phyloP scores from a whole-genome alignment of 1,140 invertebrate species.

The Papilio machaon region DNA sequence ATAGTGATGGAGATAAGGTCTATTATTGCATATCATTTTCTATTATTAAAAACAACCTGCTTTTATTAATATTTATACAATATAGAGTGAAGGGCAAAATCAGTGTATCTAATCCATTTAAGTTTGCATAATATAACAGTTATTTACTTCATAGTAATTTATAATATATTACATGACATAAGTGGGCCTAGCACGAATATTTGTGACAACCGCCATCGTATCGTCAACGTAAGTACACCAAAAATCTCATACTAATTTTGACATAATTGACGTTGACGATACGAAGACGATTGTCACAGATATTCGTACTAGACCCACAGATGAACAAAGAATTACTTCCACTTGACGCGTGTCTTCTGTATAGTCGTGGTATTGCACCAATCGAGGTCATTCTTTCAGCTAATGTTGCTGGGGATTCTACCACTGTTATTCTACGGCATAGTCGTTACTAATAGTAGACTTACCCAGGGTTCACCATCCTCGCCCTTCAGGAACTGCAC shows the following conservation, averaged over 20 bases:
- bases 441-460: constrained; percentile 1
- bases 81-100: neutral
- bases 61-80: neutral
- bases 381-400: neutral
- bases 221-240: too few relatives aligned
- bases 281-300: too few relatives aligned
- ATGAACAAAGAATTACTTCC: neutral
- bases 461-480: constrained; percentile 85
- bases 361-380: neutral
- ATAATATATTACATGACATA: too few relatives aligned
- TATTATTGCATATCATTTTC: neutral
- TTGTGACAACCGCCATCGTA: too few relatives aligned
- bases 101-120: neutral
- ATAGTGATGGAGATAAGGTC: neutral
- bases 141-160: neutral
- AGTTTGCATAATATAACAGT: neutral
- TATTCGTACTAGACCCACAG: too few relatives aligned
- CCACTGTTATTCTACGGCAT: neutral
- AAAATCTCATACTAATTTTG: too few relatives aligned
- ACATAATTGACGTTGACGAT: too few relatives aligned
- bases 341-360: neutral
- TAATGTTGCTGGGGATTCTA: neutral
- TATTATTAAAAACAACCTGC: neutral
- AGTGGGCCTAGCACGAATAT: too few relatives aligned
- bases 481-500: constrained; percentile 84